Base-by-base conservation (phyloP, 2,888 invertebrate species). In the Mycalesis mineus region DNA sequence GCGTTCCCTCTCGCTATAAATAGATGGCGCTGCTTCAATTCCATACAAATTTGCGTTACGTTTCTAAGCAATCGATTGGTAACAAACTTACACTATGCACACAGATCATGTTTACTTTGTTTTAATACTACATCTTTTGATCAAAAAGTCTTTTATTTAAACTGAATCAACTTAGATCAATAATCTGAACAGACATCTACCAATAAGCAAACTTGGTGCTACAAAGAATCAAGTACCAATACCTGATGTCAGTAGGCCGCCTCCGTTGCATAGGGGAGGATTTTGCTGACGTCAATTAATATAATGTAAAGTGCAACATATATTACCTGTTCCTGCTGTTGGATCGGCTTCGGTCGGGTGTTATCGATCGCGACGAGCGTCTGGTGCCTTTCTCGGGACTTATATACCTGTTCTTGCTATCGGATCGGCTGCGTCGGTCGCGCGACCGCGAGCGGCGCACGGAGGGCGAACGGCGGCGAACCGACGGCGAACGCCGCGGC, bases 391-490 rank as follows among this genome's bases (percentile, higher is more conserved):
- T 66, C 63, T 57, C 66, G 56, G 63, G 60, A 61, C 65, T 65
- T 63, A 63, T 67, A 44, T 72, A 88, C 87, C 88, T 87, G 81
- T 65, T 77, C 75, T 88, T 85, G 80, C 88, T 89, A 67, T 82
- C 87, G 11, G 90, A 88, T 45, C 88, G 82, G 68, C 86, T 86
- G 65, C 88, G 84, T 41, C 87, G 74, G 65, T 87, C 88, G 47
- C 88, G 85, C 0, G 87, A 88, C 2, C 86, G 74, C 2, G 90
- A 88, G 31, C 89, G 82, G 0, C 87, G 76, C 1, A 82, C 75
- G 0, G 86, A 87, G 0, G 87, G 85, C 13, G 88, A 86, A 7
- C 87, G 83, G 33, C 88, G 82, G 0, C 88, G 77, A 2, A 86
- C 77, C 0, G 89, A 88, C 3, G 86, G 86, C 41, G 89, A 88